phyloP scores from a whole-genome alignment of 2,888 invertebrate species.

The Pachydiplax longipennis region DNA sequence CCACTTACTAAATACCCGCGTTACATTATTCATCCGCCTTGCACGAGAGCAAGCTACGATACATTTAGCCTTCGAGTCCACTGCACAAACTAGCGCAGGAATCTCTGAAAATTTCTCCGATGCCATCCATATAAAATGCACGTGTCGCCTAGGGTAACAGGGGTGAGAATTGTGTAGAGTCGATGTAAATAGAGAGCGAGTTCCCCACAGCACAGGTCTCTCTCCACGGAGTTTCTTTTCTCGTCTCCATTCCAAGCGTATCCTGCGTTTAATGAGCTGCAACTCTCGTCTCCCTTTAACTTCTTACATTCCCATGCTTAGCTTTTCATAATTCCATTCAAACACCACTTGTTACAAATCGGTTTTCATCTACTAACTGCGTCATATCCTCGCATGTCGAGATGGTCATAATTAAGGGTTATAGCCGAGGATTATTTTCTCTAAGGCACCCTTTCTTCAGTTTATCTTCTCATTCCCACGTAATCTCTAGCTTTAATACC shows the following conservation, averaged over 20 bases:
- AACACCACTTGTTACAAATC: too few species aligned
- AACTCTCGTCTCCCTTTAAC: background rate
- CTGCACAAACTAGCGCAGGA: background rate
- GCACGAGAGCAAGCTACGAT: background rate
- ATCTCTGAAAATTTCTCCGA: background rate
- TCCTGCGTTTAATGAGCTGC: background rate
- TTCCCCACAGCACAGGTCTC: background rate
- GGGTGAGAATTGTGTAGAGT: background rate
- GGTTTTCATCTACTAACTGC: too few species aligned
- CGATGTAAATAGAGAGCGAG: background rate
- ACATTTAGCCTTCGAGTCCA: background rate
- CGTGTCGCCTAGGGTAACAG: background rate
- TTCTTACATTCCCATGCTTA: background rate
- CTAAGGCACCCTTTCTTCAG: too few species aligned
- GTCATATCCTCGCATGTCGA: too few species aligned
- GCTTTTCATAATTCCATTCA: too few species aligned
- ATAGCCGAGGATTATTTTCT: too few species aligned
- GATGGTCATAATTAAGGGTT: too few species aligned
- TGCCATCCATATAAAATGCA: background rate
- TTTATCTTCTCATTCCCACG: too few species aligned
- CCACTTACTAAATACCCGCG: background rate
- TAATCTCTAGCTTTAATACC: too few species aligned
- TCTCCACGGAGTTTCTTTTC: background rate
- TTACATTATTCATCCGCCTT: background rate
- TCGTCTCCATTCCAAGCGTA: background rate